Evolutionary conservation across 2,797 vertebrate species (phyloP).

Genomic region (Botia almorhae): DNA sequence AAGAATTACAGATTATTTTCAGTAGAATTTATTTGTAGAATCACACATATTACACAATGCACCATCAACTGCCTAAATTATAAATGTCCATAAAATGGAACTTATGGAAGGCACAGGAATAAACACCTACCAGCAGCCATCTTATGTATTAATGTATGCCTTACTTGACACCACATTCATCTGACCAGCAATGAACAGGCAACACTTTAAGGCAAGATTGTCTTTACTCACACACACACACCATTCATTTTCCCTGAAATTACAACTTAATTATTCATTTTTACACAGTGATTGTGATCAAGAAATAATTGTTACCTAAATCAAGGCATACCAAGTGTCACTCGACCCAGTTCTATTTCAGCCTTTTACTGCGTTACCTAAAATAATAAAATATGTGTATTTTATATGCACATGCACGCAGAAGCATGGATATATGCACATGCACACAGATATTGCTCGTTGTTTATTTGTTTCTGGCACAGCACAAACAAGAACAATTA

Average conservation of each 20-base stretch:
- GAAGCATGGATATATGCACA: not conserved
- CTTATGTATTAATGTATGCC: constrained; percentile 54
- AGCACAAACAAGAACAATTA: not conserved
- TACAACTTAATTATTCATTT: not conserved
- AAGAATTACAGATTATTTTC: not conserved
- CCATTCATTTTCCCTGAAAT: not conserved
- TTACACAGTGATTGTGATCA: not conserved
- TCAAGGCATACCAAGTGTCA: not conserved
- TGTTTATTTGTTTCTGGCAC: constrained; percentile 23
- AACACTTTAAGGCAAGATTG: constrained; percentile 55
- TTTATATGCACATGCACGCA: not conserved
- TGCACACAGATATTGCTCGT: not conserved
- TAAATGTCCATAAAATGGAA: constrained; percentile 20
- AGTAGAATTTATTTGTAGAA: too few relatives aligned
- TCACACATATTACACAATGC: not conserved
- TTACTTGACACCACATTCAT: constrained; percentile 55
- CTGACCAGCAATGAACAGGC: constrained; percentile 46
- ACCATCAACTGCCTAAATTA: not conserved
- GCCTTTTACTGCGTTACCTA: not conserved
- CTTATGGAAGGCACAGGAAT: not conserved
- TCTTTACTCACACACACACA: not conserved
- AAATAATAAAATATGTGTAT: not conserved
- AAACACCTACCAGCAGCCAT: not conserved
- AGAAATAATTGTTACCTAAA: not conserved
- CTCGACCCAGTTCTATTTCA: too few relatives aligned